Percentiles rank a stretch among this genome's conserved stretches.
These are phyloP conservation scores for Amphimallon solstitiale DNA, from an alignment of 2,888 invertebrate species.

Conservation along the genomic window DNA sequence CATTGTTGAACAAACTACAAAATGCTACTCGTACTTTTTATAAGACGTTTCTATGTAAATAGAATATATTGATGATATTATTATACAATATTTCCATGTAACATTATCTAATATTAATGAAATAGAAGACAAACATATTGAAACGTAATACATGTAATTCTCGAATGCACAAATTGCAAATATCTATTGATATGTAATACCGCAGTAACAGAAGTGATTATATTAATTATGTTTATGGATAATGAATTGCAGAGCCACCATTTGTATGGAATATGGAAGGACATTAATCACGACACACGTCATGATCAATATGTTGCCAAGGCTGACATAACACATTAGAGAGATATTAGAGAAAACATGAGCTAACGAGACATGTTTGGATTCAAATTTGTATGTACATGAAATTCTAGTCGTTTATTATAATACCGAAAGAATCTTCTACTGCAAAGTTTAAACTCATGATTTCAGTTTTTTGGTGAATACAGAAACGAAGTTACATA, in stretches of 20 bases:
- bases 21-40: too few species aligned
- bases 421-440: background rate
- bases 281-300: conserved; percentile 24
- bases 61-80: too few species aligned
- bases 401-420: too few species aligned
- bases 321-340: background rate
- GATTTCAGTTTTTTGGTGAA: too few species aligned
- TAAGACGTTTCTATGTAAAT: too few species aligned
- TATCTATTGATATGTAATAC: background rate
- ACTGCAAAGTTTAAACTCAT: too few species aligned
- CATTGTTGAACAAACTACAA: too few species aligned
- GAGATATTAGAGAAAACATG: conserved; percentile 4
- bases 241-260: conserved; percentile 14
- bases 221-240: conserved; percentile 19
- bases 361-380: background rate
- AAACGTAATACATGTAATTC: background rate
- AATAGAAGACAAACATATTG: too few species aligned
- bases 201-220: conserved; percentile 7
- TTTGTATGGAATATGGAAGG: conserved; percentile 9
- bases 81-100: too few species aligned
- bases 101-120: too few species aligned
- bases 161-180: background rate
- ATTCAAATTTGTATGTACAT: too few species aligned
- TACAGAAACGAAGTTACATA: too few species aligned
- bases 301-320: conserved; percentile 18